Conservation (phyloP, 2,797 vertebrate genomes). For the Schizothorax lantsangensis region DNA sequence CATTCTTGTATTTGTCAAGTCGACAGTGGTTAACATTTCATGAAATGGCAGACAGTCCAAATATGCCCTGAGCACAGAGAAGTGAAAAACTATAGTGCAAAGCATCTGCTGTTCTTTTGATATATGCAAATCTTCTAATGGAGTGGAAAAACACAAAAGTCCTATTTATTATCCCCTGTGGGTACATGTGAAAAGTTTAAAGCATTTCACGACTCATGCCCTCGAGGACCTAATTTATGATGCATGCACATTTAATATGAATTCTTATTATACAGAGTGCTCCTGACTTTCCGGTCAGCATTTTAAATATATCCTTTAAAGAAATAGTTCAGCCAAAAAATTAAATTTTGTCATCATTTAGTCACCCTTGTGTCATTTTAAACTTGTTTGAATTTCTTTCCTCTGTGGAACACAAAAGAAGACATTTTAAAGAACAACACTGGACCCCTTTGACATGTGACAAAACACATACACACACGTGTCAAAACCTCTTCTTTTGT, state of each 20-base stretch:
- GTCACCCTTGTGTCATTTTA: background rate
- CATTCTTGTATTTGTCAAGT: conserved; percentile 42
- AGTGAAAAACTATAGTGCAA: conserved; percentile 31
- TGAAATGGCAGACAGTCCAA: conserved; percentile 34
- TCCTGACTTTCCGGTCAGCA: background rate
- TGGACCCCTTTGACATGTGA: background rate
- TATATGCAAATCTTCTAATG: conserved; percentile 57
- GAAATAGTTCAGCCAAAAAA: background rate
- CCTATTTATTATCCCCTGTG: conserved; percentile 48
- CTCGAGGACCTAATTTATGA: conserved; percentile 28
- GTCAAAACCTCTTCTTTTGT: background rate
- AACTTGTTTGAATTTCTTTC: background rate
- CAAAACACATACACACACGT: background rate
- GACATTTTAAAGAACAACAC: background rate
- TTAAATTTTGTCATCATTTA: background rate
- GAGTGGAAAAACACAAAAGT: conserved; percentile 55
- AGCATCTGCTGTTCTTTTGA: conserved; percentile 47
- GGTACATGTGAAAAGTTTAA: conserved; percentile 43
- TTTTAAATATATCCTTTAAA: conserved; percentile 19
- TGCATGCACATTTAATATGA: conserved; percentile 34
- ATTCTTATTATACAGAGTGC: conserved; percentile 44
- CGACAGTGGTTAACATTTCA: conserved; percentile 51
- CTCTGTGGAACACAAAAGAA: background rate
- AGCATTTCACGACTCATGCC: conserved; percentile 26
- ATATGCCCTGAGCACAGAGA: conserved; percentile 15